Base-by-base conservation (phyloP, 2,888 invertebrate genomes). In the Anaspis maculata region DNA sequence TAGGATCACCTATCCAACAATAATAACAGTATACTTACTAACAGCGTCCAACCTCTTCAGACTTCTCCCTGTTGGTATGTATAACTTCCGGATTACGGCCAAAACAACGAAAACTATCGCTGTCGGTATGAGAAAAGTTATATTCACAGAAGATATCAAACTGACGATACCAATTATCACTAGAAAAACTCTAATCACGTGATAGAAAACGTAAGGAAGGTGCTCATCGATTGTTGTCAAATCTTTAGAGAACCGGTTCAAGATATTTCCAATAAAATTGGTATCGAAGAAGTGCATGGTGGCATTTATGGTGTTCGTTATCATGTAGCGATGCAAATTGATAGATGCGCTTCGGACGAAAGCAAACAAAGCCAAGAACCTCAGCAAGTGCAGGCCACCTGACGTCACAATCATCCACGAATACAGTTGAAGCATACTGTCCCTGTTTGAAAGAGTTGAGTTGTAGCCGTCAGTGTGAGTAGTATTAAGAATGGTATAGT, bases 191-290 rank as follows among this genome's bases (percentile, higher is more conserved):
- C n/a, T n/a, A n/a, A n/a, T n/a, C 4, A 25, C 12, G 4, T 41
- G 28, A 15, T 15, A 39, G 9, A 54, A 27, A 21, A 44, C 44
- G 7, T 39, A 32, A 3, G 55, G 51, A 13, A 59, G 25, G 13
- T 39, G 35, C 33, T 57, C 59, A 32, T 59, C 59, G 10, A 56
- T 45, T 4, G 50, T 29, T 12, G 27, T 41, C 23, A 59, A 41
- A 43, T 59, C 59, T 30, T 56, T 57, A 1, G 57, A 54, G 42
- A 57, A 58, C 33, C 59, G 47, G 30, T 57, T 59, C 29, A 59
- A 37, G 24, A 59, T 54, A 40, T 57, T 57, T 9, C 57, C 59
- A 24, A 59, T 54, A 32, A 57, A 54, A 35, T 48, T 44, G 9
- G 37, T 49, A 29, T 59, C 57, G 34, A 54, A 59, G 26, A 59